These are phyloP conservation scores for Caenorhabditis sp. DNA, from an alignment of 2,888 invertebrate species.

Conservation along the genomic window DNA sequence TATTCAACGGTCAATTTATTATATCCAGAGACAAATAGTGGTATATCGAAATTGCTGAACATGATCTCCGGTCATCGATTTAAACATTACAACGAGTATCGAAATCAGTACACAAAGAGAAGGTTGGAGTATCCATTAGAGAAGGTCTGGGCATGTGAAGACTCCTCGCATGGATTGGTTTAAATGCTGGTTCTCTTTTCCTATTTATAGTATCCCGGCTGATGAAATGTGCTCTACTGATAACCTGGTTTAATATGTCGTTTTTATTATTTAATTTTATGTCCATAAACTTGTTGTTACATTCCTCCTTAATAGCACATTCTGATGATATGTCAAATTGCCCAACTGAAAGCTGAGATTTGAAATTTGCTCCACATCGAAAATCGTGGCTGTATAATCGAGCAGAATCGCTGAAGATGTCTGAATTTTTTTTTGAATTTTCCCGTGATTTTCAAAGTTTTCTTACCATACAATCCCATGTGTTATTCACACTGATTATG, in stretches of 20 bases:
- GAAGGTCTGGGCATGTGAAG: not conserved
- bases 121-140: not conserved
- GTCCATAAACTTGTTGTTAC: conserved; percentile 22
- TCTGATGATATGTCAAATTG: conserved; percentile 22
- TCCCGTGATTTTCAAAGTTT: too few species aligned
- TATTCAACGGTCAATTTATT: not conserved
- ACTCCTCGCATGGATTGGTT: not conserved
- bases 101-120: not conserved
- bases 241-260: not conserved
- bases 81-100: not conserved
- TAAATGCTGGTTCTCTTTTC: too few species aligned
- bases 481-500: conserved; percentile 9
- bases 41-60: not conserved
- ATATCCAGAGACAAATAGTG: not conserved
- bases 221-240: too few species aligned
- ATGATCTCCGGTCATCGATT: not conserved
- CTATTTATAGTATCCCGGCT: too few species aligned
- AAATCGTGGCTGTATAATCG: conserved; percentile 34
- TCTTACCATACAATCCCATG: conserved; percentile 8
- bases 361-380: conserved; percentile 31
- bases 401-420: conserved; percentile 13
- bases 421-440: not conserved
- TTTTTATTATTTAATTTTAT: not conserved
- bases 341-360: conserved; percentile 23
- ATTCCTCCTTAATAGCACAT: conserved; percentile 13